A percentile compares a stretch with the other conserved stretches of the same genome.
Evolutionary conservation across 2,113 vertebrate species (phyloP).

Genomic region (Cephalopterus ornatus): DNA sequence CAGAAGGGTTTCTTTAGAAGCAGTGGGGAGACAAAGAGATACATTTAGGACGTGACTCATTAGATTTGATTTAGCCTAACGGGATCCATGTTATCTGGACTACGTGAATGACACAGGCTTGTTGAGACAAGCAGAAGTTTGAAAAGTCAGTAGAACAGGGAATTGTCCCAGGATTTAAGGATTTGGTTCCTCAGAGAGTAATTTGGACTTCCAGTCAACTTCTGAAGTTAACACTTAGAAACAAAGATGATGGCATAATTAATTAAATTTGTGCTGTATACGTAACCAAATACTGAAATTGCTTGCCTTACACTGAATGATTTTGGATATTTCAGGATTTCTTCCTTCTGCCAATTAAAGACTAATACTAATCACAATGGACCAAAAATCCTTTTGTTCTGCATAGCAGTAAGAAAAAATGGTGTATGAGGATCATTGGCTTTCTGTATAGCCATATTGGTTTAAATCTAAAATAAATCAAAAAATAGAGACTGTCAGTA

Average conservation of each 20-base stretch:
- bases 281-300: not conserved
- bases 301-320: not conserved
- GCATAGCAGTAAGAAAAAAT: not conserved
- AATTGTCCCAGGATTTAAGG: not conserved
- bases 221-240: not conserved
- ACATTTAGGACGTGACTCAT: not conserved
- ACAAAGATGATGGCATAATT: not conserved
- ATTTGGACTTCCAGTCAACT: not conserved
- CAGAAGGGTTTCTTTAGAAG: not conserved
- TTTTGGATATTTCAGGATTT: not conserved
- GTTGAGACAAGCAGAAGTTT: not conserved
- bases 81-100: not conserved
- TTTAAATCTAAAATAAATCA: not conserved
- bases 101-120: not conserved
- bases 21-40: not conserved
- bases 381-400: not conserved
- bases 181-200: not conserved
- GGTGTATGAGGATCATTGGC: not conserved
- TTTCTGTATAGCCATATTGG: not conserved
- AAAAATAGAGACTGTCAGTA: not conserved
- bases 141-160: not conserved
- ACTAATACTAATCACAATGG: not conserved
- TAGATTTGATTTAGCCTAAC: not conserved
- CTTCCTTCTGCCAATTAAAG: not conserved
- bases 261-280: not conserved